phyloP scores from a whole-genome alignment of 2,888 invertebrate genomes.

The Encarsia formosa region DNA sequence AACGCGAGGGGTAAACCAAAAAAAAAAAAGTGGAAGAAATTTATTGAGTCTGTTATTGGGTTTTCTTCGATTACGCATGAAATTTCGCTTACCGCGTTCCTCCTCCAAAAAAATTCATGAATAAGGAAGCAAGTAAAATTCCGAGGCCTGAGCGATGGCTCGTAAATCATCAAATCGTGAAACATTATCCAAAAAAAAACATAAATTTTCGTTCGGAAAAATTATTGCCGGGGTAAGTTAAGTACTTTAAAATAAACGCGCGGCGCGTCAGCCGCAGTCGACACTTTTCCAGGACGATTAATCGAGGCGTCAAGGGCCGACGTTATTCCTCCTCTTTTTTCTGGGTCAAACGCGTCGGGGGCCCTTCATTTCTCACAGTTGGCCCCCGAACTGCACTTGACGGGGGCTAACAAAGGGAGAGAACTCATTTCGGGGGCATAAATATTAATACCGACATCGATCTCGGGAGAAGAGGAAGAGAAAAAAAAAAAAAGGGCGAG shows the following conservation, averaged over 20 bases:
- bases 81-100: constrained; percentile 27
- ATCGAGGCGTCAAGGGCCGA: no score
- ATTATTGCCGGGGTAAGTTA: no score
- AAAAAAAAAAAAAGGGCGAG: not conserved
- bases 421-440: no score
- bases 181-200: constrained; percentile 5
- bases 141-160: not conserved
- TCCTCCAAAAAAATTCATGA: no score
- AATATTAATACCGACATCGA: not conserved
- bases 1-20: not conserved
- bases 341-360: no score
- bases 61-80: constrained; percentile 30
- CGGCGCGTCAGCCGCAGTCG: not conserved
- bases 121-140: no score
- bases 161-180: constrained; percentile 22
- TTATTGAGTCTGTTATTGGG: constrained; percentile 30
- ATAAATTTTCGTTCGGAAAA: no score
- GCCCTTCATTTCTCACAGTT: no score
- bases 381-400: no score
- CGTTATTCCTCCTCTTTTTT: no score
- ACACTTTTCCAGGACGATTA: no score
- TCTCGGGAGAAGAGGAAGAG: not conserved
- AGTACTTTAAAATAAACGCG: no score
- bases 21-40: constrained; percentile 15
- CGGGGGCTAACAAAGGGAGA: constrained; percentile 27